Base-by-base conservation (phyloP, 2,888 invertebrate species). In the Schizaphis graminum region DNA sequence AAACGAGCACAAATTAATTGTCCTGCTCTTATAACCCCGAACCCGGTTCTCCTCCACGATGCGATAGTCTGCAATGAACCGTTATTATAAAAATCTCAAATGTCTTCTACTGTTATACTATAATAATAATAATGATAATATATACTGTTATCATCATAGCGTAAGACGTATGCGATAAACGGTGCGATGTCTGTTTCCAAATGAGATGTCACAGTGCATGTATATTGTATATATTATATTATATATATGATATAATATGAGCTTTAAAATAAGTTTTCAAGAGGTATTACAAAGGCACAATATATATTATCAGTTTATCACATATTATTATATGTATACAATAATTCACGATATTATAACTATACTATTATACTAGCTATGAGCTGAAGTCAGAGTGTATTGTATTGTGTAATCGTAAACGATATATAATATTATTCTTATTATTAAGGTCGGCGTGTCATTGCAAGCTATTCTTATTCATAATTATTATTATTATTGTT, bases 1-100 rank as follows among this genome's bases (percentile, higher is more conserved):
- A 92, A 92, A 67, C 61, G 67, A 92, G 47, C 86, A 67, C 49
- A 88, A 92, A 92, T 92, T 92, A 92, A 92, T 91, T 91, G 91
- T 86, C 85, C 85, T 41, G 35, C 47, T 57, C 61, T 84, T 41
- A 24, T 28, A 77, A 21, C 21, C 77, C 77, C 85, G 13, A 35
- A 61, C 11, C 90, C 67, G 35, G 35, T 7, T 84, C 26, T 8
- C 44, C 53, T 21, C 53, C 41, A 0, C 3, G 3, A 49, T 26
- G 3, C 88, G 3, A 26, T 24, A 47, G 86, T 57, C 86, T 57
- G 44, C 91, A 57, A 21, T 21, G 35, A 35, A 92, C 57, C 91
- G 91, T 92, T 87, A 85, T 91, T 41, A 85, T 85, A n/a, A 85
- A 91, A 53, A 44, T 85, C 91, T 85, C 85, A 28, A 24, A 91